These are phyloP conservation scores for Periophthalmus modestus DNA, from an alignment of 2,113 vertebrate genomes.

Conservation along the genomic window DNA sequence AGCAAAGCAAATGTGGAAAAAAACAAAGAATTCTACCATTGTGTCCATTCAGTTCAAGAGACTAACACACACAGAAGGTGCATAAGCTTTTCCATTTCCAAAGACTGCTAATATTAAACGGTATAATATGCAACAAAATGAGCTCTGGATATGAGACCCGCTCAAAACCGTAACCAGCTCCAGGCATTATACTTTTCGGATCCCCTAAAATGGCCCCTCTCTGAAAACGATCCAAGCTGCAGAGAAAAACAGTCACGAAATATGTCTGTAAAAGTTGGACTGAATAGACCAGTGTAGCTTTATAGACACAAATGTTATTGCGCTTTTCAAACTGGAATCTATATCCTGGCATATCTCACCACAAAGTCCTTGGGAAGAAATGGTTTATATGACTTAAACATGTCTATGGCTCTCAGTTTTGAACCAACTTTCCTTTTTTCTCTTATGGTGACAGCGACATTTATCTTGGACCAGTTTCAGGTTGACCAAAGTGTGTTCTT, in stretches of 20 bases:
- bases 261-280: constrained; percentile 51
- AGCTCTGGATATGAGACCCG: neutral
- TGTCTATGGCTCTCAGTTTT: constrained; percentile 27
- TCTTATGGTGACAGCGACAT: constrained; percentile 52
- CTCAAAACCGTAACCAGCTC: neutral
- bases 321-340: constrained; percentile 22
- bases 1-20: too few relatives aligned
- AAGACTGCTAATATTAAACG: too few relatives aligned
- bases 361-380: neutral
- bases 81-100: too few relatives aligned
- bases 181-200: constrained; percentile 22
- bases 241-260: constrained; percentile 51
- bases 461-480: constrained; percentile 62
- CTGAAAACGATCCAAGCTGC: constrained; percentile 56
- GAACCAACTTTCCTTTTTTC: constrained; percentile 12
- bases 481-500: constrained; percentile 53
- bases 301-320: constrained; percentile 41
- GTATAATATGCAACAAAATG: neutral
- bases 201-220: constrained; percentile 44
- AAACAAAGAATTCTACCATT: too few relatives aligned
- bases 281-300: constrained; percentile 48
- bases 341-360: constrained; percentile 7
- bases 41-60: too few relatives aligned
- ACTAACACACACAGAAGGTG: too few relatives aligned
- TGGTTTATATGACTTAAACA: constrained; percentile 15